Evolutionary conservation across 2,888 invertebrate species (phyloP).

Genomic region (Strigamia crassipes): DNA sequence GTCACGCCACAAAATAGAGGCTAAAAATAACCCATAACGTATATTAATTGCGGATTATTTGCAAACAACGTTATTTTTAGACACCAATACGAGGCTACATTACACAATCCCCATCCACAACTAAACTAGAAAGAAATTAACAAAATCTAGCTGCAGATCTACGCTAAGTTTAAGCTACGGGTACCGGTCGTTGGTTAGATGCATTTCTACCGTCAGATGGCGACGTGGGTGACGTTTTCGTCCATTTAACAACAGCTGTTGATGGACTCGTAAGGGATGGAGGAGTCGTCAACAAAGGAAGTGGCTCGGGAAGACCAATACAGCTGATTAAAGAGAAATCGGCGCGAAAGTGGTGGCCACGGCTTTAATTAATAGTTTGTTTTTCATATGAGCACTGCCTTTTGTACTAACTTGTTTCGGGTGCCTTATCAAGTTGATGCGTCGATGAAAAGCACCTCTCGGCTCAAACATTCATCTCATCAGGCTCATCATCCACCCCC

Average conservation of each 20-base stretch:
- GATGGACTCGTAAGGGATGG: constrained; percentile 26
- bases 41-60: background rate
- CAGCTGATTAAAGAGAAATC: background rate
- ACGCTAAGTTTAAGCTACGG: background rate
- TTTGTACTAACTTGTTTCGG: background rate
- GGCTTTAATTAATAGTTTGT: background rate
- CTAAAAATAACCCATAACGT: background rate
- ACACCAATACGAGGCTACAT: background rate
- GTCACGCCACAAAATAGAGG: background rate
- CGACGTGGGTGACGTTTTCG: background rate
- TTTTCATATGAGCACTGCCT: constrained; percentile 26
- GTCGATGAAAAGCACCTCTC: constrained; percentile 27
- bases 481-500: background rate
- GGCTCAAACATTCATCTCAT: constrained; percentile 30
- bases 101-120: background rate
- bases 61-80: background rate
- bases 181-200: background rate
- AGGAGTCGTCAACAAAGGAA: constrained; percentile 2
- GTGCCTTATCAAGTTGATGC: constrained; percentile 25
- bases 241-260: constrained; percentile 11
- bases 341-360: background rate
- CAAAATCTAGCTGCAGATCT: background rate
- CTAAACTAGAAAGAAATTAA: background rate
- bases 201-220: background rate
- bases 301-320: background rate